phyloP scores from a whole-genome alignment of 2,797 vertebrate species.

The Smutsia gigantea region DNA sequence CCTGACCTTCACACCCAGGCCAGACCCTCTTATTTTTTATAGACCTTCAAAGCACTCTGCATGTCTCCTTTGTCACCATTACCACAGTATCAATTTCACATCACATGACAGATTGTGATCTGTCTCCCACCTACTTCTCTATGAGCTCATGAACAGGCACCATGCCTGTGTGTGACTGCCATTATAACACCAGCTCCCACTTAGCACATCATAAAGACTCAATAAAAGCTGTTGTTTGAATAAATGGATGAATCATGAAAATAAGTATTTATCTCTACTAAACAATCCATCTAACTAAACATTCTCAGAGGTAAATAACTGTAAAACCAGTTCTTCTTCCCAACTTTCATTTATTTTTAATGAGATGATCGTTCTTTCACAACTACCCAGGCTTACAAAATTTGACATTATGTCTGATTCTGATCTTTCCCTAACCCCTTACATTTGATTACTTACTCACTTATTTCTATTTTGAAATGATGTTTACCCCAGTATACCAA shows the following conservation, averaged over 20 bases:
- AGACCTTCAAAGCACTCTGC: neutral
- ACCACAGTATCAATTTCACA: neutral
- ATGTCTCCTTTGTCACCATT: neutral
- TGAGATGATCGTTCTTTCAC: neutral
- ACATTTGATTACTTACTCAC: neutral
- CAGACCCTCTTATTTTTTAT: neutral
- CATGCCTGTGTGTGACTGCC: neutral
- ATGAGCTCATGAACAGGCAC: neutral
- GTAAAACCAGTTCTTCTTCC: neutral
- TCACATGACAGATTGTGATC: neutral
- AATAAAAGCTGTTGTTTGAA: neutral
- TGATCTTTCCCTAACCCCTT: neutral
- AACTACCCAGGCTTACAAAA: neutral
- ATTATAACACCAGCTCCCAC: neutral
- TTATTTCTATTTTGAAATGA: neutral
- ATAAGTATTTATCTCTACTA: neutral
- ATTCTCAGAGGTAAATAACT: neutral
- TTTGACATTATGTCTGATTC: neutral
- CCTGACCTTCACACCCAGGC: neutral
- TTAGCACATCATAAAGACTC: neutral
- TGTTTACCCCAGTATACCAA: neutral
- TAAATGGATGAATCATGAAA: neutral
- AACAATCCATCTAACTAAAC: neutral
- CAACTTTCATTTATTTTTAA: neutral
- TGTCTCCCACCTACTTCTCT: neutral